phyloP scores from a whole-genome alignment of 2,797 vertebrate species.

The Danionella dracula region DNA sequence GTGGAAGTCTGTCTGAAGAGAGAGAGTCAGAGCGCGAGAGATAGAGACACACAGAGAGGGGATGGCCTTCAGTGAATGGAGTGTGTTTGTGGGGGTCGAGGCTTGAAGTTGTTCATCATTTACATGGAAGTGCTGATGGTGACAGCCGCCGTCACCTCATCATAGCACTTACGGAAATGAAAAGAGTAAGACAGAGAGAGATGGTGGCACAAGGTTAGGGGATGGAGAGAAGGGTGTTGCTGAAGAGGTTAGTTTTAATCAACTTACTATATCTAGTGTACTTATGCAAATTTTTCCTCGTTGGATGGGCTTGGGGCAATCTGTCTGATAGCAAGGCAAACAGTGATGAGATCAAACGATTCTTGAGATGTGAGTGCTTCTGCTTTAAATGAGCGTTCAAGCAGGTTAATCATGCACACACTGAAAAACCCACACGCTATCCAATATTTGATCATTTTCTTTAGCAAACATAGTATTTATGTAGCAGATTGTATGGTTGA shows the following conservation, averaged over 20 bases:
- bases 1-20: conserved; percentile 8
- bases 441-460: conserved; percentile 7
- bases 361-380: not conserved
- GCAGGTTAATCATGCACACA: not conserved
- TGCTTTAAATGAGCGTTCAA: not conserved
- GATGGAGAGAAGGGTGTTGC: not conserved
- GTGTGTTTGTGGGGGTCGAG: conserved; percentile 14
- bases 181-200: conserved; percentile 18
- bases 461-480: too few relatives aligned
- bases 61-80: conserved; percentile 14
- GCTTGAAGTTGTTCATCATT: conserved; percentile 25
- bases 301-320: conserved; percentile 8
- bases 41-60: not conserved
- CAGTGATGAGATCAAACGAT: conserved; percentile 6
- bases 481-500: too few relatives aligned
- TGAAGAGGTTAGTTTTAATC: conserved; percentile 38
- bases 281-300: not conserved
- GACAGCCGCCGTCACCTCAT: conserved; percentile 24
- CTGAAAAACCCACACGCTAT: not conserved
- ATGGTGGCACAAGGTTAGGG: conserved; percentile 19
- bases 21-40: not conserved
- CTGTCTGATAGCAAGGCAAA: conserved; percentile 19
- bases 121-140: conserved; percentile 22
- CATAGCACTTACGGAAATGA: conserved; percentile 39
- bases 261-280: conserved; percentile 13